phyloP scores from a whole-genome alignment of 2,888 invertebrate genomes.

The Sinohyriopsis cumingii region DNA sequence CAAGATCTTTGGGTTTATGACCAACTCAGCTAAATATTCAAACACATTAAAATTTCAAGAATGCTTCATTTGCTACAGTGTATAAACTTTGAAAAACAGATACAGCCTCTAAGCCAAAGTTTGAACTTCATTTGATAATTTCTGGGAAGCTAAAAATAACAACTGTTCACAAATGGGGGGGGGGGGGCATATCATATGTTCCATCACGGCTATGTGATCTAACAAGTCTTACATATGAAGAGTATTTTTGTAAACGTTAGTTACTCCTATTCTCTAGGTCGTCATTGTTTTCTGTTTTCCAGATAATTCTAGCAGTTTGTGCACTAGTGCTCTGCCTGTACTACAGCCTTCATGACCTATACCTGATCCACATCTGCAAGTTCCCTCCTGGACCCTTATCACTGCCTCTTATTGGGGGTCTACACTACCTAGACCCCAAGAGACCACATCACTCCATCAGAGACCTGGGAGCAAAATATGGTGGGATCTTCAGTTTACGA shows the following conservation, averaged over 20 bases:
- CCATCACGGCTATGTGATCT: no score
- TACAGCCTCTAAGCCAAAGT: no score
- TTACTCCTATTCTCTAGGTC: not conserved
- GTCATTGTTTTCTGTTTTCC: slow-evolving; percentile 5
- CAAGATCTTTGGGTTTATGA: no score
- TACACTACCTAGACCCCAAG: slow-evolving; percentile 20
- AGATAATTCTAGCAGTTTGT: slow-evolving; percentile 8
- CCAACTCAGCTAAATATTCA: no score
- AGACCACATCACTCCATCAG: slow-evolving; percentile 25
- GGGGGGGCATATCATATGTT: no score
- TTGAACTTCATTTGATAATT: no score
- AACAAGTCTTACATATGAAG: not conserved
- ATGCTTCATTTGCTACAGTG: no score
- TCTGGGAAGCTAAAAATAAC: no score
- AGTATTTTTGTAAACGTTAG: not conserved
- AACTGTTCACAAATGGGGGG: no score
- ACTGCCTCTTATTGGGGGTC: slow-evolving; percentile 38
- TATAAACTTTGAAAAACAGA: no score
- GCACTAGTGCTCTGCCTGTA: slow-evolving; percentile 17
- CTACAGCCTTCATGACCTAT: slow-evolving; percentile 32
- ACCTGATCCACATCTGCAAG: slow-evolving; percentile 20
- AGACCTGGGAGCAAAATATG: slow-evolving; percentile 33
- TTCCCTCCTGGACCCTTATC: slow-evolving; percentile 48
- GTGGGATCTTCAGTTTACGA: slow-evolving; percentile 33
- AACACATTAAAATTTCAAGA: no score